Evolutionary conservation across 2,888 invertebrate species (phyloP).

Genomic region (Drosophila anceps): DNA sequence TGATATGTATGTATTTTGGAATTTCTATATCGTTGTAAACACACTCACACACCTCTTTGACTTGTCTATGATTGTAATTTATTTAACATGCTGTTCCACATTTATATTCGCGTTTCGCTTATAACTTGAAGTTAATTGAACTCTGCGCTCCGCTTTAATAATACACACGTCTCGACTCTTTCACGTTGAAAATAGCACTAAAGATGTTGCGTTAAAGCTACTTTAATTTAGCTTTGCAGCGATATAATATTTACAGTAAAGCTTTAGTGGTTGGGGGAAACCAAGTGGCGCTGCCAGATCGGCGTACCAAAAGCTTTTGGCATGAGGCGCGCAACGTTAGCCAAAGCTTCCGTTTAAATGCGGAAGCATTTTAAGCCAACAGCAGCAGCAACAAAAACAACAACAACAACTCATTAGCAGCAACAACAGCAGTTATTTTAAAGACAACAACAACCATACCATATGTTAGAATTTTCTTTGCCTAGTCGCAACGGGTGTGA

Average conservation of each 20-base stretch:
- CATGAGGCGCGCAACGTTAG: conserved; percentile 10
- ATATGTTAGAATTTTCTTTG: not conserved
- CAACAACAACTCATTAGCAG: conserved; percentile 11
- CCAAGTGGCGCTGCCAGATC: conserved; percentile 38
- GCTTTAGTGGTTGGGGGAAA: conserved; percentile 35
- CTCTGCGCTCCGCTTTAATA: conserved; percentile 25
- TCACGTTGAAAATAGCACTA: conserved; percentile 50
- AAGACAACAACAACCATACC: conserved; percentile 36
- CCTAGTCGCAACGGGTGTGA: not conserved
- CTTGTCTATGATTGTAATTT: conserved; percentile 33
- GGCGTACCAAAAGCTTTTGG: conserved; percentile 12
- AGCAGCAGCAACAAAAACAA: conserved; percentile 13
- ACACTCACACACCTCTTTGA: conserved; percentile 40
- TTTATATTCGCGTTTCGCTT: conserved; percentile 45
- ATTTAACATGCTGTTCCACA: conserved; percentile 43
- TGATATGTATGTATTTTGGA: conserved; percentile 16
- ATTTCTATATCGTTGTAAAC: conserved; percentile 36
- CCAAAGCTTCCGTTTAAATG: conserved; percentile 16
- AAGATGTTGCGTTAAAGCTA: conserved; percentile 15
- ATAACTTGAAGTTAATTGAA: conserved; percentile 24
- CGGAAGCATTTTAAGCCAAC: conserved; percentile 1
- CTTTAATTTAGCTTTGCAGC: conserved; percentile 32
- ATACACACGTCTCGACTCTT: conserved; percentile 40
- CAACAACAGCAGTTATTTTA: conserved; percentile 7
- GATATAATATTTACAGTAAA: conserved; percentile 34